These are phyloP conservation scores for Ochotona princeps DNA, from an alignment of 2,113 vertebrate genomes.

Conservation along the genomic window DNA sequence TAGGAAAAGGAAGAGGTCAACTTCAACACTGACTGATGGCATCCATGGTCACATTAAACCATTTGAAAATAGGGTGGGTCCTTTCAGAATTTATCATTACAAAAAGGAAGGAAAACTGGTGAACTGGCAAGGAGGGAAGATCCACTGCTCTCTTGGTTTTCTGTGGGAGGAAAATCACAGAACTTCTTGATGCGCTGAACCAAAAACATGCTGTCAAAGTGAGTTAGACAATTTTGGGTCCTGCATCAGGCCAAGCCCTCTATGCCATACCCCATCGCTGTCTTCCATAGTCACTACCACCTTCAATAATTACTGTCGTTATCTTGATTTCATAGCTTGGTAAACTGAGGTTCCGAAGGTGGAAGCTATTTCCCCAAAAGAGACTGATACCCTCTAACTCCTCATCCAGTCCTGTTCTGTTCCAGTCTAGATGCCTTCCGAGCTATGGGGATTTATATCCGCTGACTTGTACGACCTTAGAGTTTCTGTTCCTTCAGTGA, in stretches of 20 bases:
- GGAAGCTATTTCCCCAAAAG: not conserved
- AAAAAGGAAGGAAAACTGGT: not conserved
- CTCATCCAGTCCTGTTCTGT: not conserved
- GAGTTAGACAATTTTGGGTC: not conserved
- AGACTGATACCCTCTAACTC: not conserved
- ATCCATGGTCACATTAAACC: not conserved
- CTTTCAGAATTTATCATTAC: not conserved
- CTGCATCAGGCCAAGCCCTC: not conserved
- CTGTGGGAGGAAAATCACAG: not conserved
- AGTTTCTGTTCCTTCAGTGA: constrained; percentile 55
- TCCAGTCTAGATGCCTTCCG: not conserved
- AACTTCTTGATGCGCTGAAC: not conserved
- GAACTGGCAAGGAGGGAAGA: not conserved
- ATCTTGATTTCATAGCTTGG: not conserved
- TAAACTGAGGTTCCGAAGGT: not conserved
- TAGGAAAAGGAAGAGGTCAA: not conserved
- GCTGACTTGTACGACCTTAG: constrained; percentile 36
- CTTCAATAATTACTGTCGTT: not conserved
- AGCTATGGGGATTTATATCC: constrained; percentile 35
- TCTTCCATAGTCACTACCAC: not conserved
- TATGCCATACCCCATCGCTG: not conserved
- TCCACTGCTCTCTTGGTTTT: not conserved
- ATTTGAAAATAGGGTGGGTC: not conserved
- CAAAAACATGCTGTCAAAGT: not conserved
- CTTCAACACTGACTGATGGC: not conserved